Conservation (phyloP, 2,888 invertebrate genomes). For the Matsumyia berberina region DNA sequence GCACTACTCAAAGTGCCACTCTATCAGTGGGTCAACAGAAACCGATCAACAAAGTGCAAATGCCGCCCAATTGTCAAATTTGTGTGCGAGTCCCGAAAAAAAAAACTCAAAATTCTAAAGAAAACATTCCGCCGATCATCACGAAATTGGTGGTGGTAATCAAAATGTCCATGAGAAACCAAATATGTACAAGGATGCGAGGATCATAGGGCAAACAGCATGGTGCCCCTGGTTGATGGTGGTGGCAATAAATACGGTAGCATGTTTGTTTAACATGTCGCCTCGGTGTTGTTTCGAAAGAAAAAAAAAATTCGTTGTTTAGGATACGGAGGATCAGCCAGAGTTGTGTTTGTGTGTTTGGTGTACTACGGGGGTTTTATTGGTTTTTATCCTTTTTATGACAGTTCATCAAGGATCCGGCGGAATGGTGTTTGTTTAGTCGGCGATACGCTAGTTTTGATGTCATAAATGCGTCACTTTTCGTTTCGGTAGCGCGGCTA, state of each 20-base stretch:
- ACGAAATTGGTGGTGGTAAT: conserved; percentile 41
- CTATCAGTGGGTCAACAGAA: conserved; percentile 57
- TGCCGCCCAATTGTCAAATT: conserved; percentile 65
- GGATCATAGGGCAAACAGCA: conserved; percentile 61
- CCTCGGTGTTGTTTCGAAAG: conserved; percentile 40
- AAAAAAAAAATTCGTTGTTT: conserved; percentile 28
- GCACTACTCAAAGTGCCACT: conserved; percentile 58
- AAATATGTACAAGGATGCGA: conserved; percentile 52
- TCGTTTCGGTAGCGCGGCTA: conserved; percentile 56
- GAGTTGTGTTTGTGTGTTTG: conserved; percentile 49
- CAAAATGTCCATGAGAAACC: conserved; percentile 11
- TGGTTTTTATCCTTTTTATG: conserved; percentile 71
- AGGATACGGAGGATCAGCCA: conserved; percentile 29
- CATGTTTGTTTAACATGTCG: conserved; percentile 76
- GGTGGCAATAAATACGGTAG: conserved; percentile 72
- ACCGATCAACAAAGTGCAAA: conserved; percentile 51
- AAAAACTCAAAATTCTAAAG: conserved; percentile 54
- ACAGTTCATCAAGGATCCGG: conserved; percentile 71
- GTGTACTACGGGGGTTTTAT: conserved; percentile 51
- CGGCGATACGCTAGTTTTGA: conserved; percentile 52
- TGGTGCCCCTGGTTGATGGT: conserved; percentile 6
- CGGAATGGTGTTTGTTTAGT: conserved; percentile 64
- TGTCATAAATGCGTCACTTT: conserved; percentile 71
- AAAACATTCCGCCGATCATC: conserved; percentile 53
- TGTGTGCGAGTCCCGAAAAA: conserved; percentile 18